Evolutionary conservation across 2,113 vertebrate genomes (phyloP).

Genomic region (Dasyurus viverrinus): DNA sequence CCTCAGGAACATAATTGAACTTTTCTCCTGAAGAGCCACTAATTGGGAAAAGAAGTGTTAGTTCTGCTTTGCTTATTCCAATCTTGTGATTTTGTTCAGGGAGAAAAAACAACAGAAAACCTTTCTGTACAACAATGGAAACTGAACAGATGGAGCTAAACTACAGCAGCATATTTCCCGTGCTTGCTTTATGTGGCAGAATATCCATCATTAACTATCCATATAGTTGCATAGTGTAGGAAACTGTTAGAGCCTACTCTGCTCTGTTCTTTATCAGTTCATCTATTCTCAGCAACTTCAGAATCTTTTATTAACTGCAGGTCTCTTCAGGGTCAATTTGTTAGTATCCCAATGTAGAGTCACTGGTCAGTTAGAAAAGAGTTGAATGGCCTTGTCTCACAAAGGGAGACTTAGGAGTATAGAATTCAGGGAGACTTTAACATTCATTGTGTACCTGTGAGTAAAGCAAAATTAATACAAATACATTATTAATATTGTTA

Average conservation of each 20-base stretch:
- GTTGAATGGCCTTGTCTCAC: not conserved
- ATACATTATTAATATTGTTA: not conserved
- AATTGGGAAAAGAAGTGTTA: not conserved
- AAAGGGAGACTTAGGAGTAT: not conserved
- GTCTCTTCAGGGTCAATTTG: not conserved
- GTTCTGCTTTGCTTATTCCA: constrained; percentile 12
- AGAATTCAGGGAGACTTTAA: not conserved
- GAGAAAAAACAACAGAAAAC: not conserved
- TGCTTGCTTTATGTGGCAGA: rapidly evolving
- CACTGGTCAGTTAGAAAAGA: not conserved
- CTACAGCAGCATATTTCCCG: rapidly evolving
- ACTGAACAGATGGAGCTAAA: not conserved
- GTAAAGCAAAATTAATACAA: not conserved
- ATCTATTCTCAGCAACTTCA: rapidly evolving
- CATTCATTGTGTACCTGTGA: not conserved
- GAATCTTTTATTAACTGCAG: not conserved
- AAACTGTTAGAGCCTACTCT: not conserved
- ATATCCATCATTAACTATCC: not conserved
- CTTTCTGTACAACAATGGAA: constrained; percentile 27
- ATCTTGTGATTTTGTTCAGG: not conserved
- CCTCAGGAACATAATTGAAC: not conserved
- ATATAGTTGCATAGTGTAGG: not conserved
- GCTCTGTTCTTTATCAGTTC: not conserved
- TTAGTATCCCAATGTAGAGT: not conserved
- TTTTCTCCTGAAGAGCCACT: not conserved